Percentiles rank a stretch among this genome's conserved stretches.
Evolutionary conservation across 2,888 invertebrate genomes (phyloP).

Genomic region (Drosophila engyochracea): DNA sequence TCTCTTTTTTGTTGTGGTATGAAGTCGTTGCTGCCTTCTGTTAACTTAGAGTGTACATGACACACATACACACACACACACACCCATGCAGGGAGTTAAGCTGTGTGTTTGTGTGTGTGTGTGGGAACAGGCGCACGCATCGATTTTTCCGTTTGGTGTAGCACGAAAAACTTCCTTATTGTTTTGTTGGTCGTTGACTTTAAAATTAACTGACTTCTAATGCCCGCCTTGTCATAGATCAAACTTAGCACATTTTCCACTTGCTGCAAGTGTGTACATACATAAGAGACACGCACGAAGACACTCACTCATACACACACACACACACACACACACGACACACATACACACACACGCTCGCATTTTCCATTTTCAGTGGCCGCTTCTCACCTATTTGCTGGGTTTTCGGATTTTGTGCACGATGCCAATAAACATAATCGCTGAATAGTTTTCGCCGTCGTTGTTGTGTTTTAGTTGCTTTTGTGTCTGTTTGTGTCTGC

Average conservation of each 20-base stretch:
- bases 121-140: constrained; percentile 72
- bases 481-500: neutral
- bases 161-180: constrained; percentile 74
- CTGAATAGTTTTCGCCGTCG: constrained; percentile 15
- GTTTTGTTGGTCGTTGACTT: constrained; percentile 61
- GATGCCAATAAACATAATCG: constrained; percentile 68
- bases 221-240: constrained; percentile 40
- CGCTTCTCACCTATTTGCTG: constrained; percentile 68
- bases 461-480: neutral
- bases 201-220: constrained; percentile 57
- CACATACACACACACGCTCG: neutral
- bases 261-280: constrained; percentile 17
- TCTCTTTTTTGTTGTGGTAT: constrained; percentile 73
- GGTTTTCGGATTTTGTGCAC: constrained; percentile 59
- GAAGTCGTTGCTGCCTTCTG: constrained; percentile 73
- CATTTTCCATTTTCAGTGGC: constrained; percentile 28
- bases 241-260: constrained; percentile 40
- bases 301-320: constrained; percentile 14
- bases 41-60: constrained; percentile 71
- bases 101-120: constrained; percentile 46
- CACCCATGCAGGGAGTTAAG: constrained; percentile 15
- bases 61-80: constrained; percentile 41
- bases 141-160: constrained; percentile 79
- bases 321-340: constrained; percentile 7
- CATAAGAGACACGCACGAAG: constrained; percentile 26